Base-by-base conservation (phyloP, 1,140 invertebrate species). In the Drosophila mayri region DNA sequence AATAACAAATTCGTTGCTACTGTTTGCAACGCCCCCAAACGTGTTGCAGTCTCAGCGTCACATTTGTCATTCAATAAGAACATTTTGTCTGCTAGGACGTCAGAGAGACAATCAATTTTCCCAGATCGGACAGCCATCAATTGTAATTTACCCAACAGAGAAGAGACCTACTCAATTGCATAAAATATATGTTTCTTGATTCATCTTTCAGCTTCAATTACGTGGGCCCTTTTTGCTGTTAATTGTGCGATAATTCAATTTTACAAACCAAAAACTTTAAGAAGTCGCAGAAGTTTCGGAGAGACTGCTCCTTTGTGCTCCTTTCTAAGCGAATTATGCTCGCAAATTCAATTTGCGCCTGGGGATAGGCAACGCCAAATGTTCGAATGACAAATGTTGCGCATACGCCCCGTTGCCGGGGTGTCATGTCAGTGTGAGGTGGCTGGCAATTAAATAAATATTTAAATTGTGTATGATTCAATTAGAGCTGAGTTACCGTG, bases 371-470 rank as follows among this genome's bases (percentile, higher is more conserved):
- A 78, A 78, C 73, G 22, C 28, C 38, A 78, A 73, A 63, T 74
- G 71, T 52, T 59, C 35, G 32, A 78, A 70, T 66, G 58, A 63
- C 37, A 46, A 82, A 78, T 63, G 52, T 63, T 63, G 55, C 70
- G 65, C 59, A 61, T 78, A 64, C 76, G 74, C 76, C 74, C 12
- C 37, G 38, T 75, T 14, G 32, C 9, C 12, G 1, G 0, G 14
- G 40, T 16, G 47, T 11, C 9, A 12, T 16, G 47, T 11, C 9
- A 12, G 64, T 18, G 18, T 25, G 28, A 32, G 35, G 38, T 20
- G 43, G 38, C 43, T 40, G 63, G 65, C 83, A 87, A 87, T 87
- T 88, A 88, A 80, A 84, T 88, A 83, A 72, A 88, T 88, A 87
- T 87, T 87, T 88, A 84, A 84, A 87, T 87, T 74, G 63, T 63